Conservation (phyloP, 2,888 invertebrate species). For the Artemia sp. region DNA sequence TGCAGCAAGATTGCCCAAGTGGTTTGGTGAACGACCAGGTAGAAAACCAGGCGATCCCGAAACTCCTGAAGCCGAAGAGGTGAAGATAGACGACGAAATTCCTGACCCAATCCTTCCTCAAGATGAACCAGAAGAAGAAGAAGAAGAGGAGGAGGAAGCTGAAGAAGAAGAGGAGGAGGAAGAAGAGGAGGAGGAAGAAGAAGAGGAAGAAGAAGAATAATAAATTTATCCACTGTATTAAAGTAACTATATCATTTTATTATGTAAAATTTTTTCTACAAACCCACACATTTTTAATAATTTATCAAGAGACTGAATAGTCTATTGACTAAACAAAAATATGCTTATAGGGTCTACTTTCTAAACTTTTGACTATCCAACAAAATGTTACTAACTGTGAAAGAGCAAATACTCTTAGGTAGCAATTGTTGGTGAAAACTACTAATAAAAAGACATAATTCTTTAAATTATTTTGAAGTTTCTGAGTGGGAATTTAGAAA, state of each 20-base stretch:
- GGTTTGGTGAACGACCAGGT: constrained; percentile 89
- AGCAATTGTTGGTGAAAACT: no score
- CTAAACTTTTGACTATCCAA: no score
- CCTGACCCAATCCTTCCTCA: constrained; percentile 36
- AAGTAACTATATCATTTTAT: background rate
- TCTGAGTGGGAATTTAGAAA: no score
- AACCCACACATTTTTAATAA: no score
- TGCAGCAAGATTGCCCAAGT: constrained; percentile 76
- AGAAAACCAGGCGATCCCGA: constrained; percentile 75
- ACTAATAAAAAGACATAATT: no score
- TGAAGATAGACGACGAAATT: constrained; percentile 51
- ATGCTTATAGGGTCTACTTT: no score
- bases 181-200: constrained; percentile 41
- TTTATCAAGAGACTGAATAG: no score
- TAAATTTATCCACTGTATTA: constrained; percentile 16
- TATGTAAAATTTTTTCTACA: no score
- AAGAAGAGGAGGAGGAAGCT: constrained; percentile 41
- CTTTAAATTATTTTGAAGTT: no score
- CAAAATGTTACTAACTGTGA: no score
- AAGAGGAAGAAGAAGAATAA: constrained; percentile 43
- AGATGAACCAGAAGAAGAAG: constrained; percentile 36
- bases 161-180: constrained; percentile 52
- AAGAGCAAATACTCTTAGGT: no score
- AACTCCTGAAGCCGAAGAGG: constrained; percentile 78
- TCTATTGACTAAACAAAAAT: no score